A percentile compares a stretch with the other conserved stretches of the same genome.
These are phyloP conservation scores for Pseudococcus jackbeardsleyi DNA, from an alignment of 2,888 invertebrate species.

Conservation along the genomic window DNA sequence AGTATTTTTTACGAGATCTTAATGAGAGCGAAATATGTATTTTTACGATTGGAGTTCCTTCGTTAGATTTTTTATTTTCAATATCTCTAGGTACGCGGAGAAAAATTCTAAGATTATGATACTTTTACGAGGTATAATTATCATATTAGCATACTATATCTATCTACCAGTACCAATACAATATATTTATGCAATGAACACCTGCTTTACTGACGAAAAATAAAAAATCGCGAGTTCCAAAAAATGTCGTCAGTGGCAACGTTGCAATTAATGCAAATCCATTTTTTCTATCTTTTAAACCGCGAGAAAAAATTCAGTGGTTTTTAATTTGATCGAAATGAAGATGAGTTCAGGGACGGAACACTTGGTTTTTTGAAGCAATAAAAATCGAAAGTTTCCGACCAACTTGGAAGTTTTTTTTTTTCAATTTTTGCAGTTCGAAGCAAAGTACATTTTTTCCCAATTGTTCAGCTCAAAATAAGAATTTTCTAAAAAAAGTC, in stretches of 20 bases:
- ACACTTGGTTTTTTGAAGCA: too few species aligned
- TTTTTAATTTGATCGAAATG: neutral
- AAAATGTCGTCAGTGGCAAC: neutral
- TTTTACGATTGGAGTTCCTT: neutral
- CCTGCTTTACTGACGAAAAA: neutral
- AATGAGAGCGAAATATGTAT: neutral
- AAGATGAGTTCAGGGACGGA: neutral
- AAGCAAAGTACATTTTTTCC: too few species aligned
- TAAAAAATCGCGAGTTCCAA: neutral
- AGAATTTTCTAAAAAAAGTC: too few species aligned
- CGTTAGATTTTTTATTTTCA: neutral
- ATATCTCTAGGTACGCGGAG: neutral
- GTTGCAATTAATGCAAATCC: neutral
- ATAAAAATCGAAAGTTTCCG: too few species aligned
- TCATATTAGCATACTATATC: neutral
- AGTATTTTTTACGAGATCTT: neutral
- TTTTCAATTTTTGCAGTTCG: too few species aligned
- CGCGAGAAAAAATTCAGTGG: neutral
- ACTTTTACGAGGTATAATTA: neutral
- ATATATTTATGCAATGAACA: too few species aligned
- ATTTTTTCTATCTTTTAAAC: neutral
- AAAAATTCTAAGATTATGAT: neutral
- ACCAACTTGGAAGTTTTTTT: too few species aligned
- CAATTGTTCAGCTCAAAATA: too few species aligned
- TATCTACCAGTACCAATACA: neutral